Evolutionary conservation across 2,888 invertebrate genomes (phyloP), one percentile per base, ranked within the genome.

Genomic region (Mythimna loreyi): DNA sequence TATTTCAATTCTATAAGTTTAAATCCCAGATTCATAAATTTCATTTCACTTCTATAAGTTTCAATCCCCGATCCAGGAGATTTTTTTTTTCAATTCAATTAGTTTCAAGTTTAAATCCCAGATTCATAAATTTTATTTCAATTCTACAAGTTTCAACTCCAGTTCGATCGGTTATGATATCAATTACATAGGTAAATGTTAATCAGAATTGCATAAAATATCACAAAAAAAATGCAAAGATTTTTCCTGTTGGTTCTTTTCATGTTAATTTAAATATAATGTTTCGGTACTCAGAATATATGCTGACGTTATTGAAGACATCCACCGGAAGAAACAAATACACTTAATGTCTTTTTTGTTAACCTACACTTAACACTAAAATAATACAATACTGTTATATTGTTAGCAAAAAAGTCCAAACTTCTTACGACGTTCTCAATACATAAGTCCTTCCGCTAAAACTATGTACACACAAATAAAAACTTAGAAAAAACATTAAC

Each of bases 401-500:
- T 19, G 50, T 52, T 67, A 67, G 78, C 67, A 78, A 21, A 40
- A 40, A 40, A 40, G 40, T 23, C 5, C 11, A 40, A 30, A 59
- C 13, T 53, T 57, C 60, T 25, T n/a, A 40, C 40, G 13, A 28
- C 30, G 28, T 25, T n/a, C 33, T 19, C 50, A 36, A 63, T 7
- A 11, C 62, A 47, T 36, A 53, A 60, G 43, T 36, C 21, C 47
- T 68, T 77, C 76, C 74, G 74, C 64, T 64, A 25, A 60, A 45
- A 23, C 36, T 50, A 56, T 49, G 28, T 63, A 60, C 56, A 69
- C n/a, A 59, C 33, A 45, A 59, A 63, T 47, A 78, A 78, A 65
- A 69, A 69, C 58, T 9, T 56, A 62, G 50, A 62, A 75, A 63
- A 69, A 74, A 69, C 40, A 56, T 60, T 63, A 66, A 59, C 59